Evolutionary conservation across 2,888 invertebrate genomes (phyloP), one percentile per base, ranked within the genome.

Genomic region (Brachypalpus laphriformis): DNA sequence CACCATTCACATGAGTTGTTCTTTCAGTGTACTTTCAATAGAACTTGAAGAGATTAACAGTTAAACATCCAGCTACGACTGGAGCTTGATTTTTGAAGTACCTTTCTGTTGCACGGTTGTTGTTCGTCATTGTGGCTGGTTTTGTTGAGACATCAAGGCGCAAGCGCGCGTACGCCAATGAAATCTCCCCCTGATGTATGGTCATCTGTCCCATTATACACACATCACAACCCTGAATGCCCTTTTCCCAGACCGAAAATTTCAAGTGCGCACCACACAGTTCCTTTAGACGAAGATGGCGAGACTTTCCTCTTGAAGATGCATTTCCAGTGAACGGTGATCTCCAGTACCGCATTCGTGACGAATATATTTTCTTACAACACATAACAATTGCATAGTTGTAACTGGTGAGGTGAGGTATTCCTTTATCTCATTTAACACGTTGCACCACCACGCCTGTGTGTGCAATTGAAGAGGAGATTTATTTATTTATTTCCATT

Each of bases 401-500:
- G 31, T 31, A 31, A 9, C 1, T 18, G 16, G 25, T 5, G 31
- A 42, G 61, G 54, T 25, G 5, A 22, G 72, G 31, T 40, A 63
- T 63, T 71, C 45, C 56, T 63, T 71, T 63, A 63, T 54, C 56
- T 71, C 22, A 56, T 71, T 78, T 63, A 78, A 70, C 56, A 70
- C 71, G 31, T 63, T 54, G 61, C 14, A 18, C 47, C 31, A 54
- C 1, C 31, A 5, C 56, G 18, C 28, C 25, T 59, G 42, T 77
- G 51, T 16, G 57, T 45, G 57, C 47, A 49, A 49, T 66, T 63
- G 68, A 72, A 66, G 66, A 45, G 66, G n/a, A 72, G 66, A 77
- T 76, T 82, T 71, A 77, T 76, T 71, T 76, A 82, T 76, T 59
- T 65, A 65, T 51, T 57, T 75, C 61, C 59, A 54, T 68, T 66